phyloP scores from a whole-genome alignment of 2,888 invertebrate genomes.

The Melipona bicolor region DNA sequence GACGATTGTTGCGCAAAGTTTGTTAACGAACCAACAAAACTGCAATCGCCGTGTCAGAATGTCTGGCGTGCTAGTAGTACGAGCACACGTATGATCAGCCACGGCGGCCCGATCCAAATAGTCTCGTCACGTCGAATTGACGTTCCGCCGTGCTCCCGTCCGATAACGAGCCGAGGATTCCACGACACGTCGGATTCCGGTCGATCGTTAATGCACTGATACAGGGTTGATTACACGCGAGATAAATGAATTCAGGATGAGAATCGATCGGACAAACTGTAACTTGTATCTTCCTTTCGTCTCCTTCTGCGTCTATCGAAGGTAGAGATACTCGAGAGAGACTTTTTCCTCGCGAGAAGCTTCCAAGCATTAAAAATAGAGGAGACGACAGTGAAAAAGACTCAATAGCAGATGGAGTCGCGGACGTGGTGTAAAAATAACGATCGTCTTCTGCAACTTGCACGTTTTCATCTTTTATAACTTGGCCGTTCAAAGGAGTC shows the following conservation, averaged over 20 bases:
- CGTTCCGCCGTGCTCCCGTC: conserved; percentile 6
- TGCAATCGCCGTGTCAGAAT: no score
- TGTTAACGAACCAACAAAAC: not conserved
- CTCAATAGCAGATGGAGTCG: not conserved
- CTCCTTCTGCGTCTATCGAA: no score
- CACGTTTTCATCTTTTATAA: no score
- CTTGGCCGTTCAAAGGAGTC: not conserved
- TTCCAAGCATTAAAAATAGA: not conserved
- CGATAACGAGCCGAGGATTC: not conserved
- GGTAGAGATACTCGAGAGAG: no score
- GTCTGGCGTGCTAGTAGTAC: conserved; percentile 42
- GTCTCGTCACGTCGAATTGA: conserved; percentile 12
- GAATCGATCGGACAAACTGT: no score
- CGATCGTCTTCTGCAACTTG: not conserved
- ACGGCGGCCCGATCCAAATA: not conserved
- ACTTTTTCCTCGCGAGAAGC: no score
- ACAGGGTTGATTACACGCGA: not conserved
- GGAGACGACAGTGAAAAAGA: no score
- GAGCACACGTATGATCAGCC: conserved; percentile 37
- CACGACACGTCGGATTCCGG: not conserved
- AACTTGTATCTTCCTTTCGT: no score
- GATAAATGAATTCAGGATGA: not conserved
- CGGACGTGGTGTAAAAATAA: not conserved
- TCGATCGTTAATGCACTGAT: not conserved
- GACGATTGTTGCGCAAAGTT: not conserved